Evolutionary conservation across 1,140 invertebrate genomes (phyloP).

Genomic region (Ceratosolen fusciceps): DNA sequence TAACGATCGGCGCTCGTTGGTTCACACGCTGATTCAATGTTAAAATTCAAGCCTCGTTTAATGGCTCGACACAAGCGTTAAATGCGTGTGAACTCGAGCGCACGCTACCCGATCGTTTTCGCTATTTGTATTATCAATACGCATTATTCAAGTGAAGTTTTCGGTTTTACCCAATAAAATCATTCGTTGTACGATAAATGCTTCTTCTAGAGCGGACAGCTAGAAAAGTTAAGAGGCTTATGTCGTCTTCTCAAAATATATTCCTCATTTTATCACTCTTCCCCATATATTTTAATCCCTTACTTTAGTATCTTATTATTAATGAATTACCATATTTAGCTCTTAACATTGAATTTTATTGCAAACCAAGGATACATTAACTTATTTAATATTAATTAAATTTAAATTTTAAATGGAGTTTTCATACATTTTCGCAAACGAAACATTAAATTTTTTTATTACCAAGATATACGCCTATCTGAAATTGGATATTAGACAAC

Average conservation of each 20-base stretch:
- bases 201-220: not conserved
- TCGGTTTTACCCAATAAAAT: not conserved
- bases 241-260: not conserved
- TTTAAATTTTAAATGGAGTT: not conserved
- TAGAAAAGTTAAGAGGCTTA: not conserved
- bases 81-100: not conserved
- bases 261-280: not conserved
- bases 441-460: no score
- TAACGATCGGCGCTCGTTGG: not conserved
- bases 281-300: not conserved
- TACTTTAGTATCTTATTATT: not conserved
- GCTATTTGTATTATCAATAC: not conserved
- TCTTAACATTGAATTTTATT: not conserved
- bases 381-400: not conserved
- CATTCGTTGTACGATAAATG: not conserved
- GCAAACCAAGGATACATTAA: not conserved
- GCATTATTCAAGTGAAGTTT: not conserved
- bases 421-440: not conserved
- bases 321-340: not conserved
- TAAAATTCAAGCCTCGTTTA: not conserved
- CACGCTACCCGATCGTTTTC: not conserved
- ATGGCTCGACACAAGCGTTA: not conserved
- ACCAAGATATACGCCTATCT: no score
- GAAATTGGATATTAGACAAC: no score
- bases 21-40: constrained; percentile 37